A percentile compares a stretch with the other conserved stretches of the same genome.
phyloP scores from a whole-genome alignment of 2,113 vertebrate genomes.

The Speoplatyrhinus poulsoni region DNA sequence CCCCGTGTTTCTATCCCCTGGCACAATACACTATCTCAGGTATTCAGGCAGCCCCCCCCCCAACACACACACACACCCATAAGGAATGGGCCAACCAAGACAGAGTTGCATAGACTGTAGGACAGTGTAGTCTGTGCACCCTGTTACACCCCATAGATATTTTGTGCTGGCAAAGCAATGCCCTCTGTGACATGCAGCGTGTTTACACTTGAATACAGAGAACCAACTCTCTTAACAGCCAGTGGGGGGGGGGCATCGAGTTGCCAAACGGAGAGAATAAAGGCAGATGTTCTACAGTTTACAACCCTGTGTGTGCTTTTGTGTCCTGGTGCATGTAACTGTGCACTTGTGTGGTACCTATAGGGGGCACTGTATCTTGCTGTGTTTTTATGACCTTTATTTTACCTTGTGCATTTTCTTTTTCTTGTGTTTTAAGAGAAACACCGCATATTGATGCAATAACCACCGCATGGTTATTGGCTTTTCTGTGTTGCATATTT shows the following conservation, averaged over 20 bases:
- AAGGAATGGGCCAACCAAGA: constrained; percentile 7
- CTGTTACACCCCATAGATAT: not conserved
- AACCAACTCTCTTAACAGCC: constrained; percentile 42
- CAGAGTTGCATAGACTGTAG: not conserved
- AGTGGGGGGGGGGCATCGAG: constrained; percentile 10
- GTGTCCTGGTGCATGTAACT: not conserved
- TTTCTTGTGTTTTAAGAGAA: constrained; percentile 6
- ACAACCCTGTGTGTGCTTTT: constrained; percentile 45
- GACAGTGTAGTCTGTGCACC: not conserved
- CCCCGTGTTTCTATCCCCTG: constrained; percentile 42
- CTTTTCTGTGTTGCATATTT: constrained; percentile 24
- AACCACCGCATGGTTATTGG: constrained; percentile 19
- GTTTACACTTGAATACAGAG: constrained; percentile 69
- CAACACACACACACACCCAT: constrained; percentile 37
- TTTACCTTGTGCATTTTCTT: constrained; percentile 5
- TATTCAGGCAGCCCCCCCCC: constrained; percentile 46
- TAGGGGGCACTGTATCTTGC: constrained; percentile 46
- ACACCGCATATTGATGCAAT: constrained; percentile 15
- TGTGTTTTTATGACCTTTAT: constrained; percentile 59
- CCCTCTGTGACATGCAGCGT: constrained; percentile 44
- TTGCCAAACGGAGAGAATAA: constrained; percentile 9
- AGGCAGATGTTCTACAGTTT: constrained; percentile 26
- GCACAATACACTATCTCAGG: constrained; percentile 75
- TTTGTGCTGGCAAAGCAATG: constrained; percentile 4
- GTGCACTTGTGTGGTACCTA: constrained; percentile 9